Conservation (phyloP, 1,140 invertebrate species). For the Thaumatotibia leucotreta region DNA sequence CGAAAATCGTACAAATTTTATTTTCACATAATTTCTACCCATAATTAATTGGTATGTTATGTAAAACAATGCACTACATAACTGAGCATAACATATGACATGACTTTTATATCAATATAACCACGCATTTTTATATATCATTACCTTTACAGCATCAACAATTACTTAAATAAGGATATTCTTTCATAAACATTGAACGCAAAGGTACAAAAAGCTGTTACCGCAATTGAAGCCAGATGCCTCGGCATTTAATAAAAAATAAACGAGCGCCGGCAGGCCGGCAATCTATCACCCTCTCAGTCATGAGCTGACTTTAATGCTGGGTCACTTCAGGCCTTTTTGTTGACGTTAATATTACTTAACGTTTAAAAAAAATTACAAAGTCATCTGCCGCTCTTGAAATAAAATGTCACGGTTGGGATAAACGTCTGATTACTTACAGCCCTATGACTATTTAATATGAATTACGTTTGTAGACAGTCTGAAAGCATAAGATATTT, state of each 20-base stretch:
- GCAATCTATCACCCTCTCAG: conserved; percentile 69
- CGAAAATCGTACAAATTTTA: no score
- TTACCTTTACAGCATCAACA: not conserved
- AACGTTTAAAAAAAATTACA: conserved; percentile 55
- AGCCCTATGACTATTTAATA: not conserved
- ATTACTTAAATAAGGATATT: not conserved
- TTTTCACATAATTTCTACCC: no score
- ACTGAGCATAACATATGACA: not conserved
- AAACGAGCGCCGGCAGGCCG: conserved; percentile 44
- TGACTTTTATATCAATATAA: not conserved
- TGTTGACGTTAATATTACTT: conserved; percentile 68
- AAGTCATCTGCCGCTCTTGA: conserved; percentile 49
- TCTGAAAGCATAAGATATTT: no score
- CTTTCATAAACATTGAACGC: conserved; percentile 14
- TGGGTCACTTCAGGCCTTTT: conserved; percentile 70
- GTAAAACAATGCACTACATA: no score
- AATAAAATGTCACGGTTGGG: conserved; percentile 51
- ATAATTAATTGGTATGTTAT: no score
- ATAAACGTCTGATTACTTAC: conserved; percentile 47
- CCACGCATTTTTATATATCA: not conserved
- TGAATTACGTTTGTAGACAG: no score
- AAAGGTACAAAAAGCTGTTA: conserved; percentile 51
- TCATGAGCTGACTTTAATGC: conserved; percentile 73
- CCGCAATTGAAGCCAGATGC: conserved; percentile 64
- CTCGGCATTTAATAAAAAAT: conserved; percentile 67